Percentiles rank a stretch among this genome's conserved stretches.
Evolutionary conservation across 2,797 vertebrate species (phyloP).

Genomic region (Paramormyrops hopkinsi): DNA sequence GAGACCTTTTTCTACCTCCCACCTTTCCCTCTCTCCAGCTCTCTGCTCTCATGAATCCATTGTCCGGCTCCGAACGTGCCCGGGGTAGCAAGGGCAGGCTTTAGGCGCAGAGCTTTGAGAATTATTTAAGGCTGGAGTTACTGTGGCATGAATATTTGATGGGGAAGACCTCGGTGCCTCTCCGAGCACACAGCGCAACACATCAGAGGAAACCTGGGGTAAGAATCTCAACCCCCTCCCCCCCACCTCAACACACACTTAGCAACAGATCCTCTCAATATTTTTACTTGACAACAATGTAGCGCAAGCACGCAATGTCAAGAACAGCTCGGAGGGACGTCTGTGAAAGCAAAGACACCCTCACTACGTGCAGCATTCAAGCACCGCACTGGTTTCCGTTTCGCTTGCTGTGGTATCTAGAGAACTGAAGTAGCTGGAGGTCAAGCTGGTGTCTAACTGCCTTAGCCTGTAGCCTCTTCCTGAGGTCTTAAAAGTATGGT

Average conservation of each 20-base stretch:
- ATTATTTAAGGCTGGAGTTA: slow-evolving; percentile 74
- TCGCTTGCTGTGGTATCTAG: background rate
- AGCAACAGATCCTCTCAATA: slow-evolving; percentile 25
- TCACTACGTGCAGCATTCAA: background rate
- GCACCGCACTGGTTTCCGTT: background rate
- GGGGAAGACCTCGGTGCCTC: slow-evolving; percentile 60
- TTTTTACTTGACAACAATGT: slow-evolving; percentile 7
- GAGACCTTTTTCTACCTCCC: background rate
- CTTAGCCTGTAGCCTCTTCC: background rate
- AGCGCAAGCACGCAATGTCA: background rate
- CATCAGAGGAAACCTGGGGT: slow-evolving; percentile 59
- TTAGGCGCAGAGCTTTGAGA: slow-evolving; percentile 67
- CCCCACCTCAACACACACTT: slow-evolving; percentile 28
- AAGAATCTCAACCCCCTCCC: slow-evolving; percentile 35
- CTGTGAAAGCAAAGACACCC: background rate
- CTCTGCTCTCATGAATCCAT: slow-evolving; percentile 52
- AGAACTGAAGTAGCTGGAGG: background rate
- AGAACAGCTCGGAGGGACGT: background rate
- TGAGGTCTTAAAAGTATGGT: background rate
- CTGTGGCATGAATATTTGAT: slow-evolving; percentile 75
- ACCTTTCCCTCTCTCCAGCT: slow-evolving; percentile 21
- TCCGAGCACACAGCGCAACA: slow-evolving; percentile 56
- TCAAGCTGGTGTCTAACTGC: background rate
- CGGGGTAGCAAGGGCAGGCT: slow-evolving; percentile 58
- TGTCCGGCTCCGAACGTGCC: slow-evolving; percentile 65